Conservation (phyloP, 2,888 invertebrate species). For the Coecobrya sp. region DNA sequence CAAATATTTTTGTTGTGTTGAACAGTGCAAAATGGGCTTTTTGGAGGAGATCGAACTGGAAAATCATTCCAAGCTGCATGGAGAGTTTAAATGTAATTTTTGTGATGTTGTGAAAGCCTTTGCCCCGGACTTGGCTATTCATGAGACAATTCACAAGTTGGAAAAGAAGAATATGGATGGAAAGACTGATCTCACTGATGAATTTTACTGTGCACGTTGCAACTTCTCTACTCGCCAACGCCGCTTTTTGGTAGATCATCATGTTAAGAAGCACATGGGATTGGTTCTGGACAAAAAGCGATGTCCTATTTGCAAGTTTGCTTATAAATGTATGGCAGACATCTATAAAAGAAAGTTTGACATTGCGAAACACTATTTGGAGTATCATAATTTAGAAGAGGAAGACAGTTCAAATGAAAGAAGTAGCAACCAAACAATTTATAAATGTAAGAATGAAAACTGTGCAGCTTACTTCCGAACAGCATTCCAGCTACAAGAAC, state of each 20-base stretch:
- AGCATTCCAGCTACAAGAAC: neutral
- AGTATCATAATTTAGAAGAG: neutral
- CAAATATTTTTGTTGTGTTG: neutral
- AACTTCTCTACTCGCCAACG: neutral
- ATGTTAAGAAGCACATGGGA: neutral
- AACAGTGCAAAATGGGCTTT: neutral
- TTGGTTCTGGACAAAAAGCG: neutral
- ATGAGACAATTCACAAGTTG: neutral
- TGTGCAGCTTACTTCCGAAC: neutral
- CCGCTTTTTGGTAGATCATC: neutral
- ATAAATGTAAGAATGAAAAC: neutral
- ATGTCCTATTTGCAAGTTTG: slow-evolving; percentile 10
- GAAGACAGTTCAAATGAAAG: no score
- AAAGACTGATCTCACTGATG: neutral
- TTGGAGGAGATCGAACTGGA: neutral
- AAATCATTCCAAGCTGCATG: neutral
- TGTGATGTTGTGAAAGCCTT: neutral
- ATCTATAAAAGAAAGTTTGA: neutral
- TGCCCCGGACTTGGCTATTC: neutral
- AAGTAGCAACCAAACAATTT: no score
- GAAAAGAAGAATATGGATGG: neutral
- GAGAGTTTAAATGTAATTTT: slow-evolving; percentile 1
- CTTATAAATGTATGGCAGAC: neutral
- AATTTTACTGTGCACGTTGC: neutral
- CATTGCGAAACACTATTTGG: neutral